Percentiles rank a stretch among this genome's conserved stretches.
These are phyloP conservation scores for Drosophila neotestacea DNA, from an alignment of 2,888 invertebrate species.

Conservation along the genomic window DNA sequence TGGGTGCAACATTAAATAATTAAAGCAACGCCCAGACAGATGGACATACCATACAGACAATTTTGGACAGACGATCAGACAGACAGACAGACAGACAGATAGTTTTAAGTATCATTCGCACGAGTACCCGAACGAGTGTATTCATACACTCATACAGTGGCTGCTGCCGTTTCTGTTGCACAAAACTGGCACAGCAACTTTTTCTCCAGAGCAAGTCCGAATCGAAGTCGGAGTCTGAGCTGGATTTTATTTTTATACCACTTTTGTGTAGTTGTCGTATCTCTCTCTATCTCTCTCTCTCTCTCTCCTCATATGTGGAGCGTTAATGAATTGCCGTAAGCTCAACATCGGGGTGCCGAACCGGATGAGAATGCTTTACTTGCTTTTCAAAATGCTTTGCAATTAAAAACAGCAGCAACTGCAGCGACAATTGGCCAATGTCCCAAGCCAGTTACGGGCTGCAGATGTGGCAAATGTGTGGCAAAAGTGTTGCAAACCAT, in stretches of 20 bases:
- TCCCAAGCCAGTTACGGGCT: conserved; percentile 35
- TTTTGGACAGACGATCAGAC: conserved; percentile 6
- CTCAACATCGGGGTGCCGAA: conserved; percentile 61
- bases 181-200: conserved; percentile 80
- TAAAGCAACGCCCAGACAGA: conserved; percentile 60
- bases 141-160: conserved; percentile 34
- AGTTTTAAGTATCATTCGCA: conserved; percentile 22
- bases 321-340: conserved; percentile 75
- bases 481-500: conserved; percentile 65
- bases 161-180: conserved; percentile 29
- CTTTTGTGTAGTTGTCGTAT: conserved; percentile 27
- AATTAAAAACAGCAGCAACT: conserved; percentile 65
- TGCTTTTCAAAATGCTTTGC: conserved; percentile 58
- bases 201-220: conserved; percentile 60
- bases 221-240: conserved; percentile 42
- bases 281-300: conserved; percentile 1
- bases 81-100: neutral
- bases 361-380: conserved; percentile 75
- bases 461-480: conserved; percentile 33
- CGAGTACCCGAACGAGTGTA: conserved; percentile 24
- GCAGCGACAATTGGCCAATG: conserved; percentile 55
- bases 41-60: conserved; percentile 20
- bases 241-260: conserved; percentile 57
- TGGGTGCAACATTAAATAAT: conserved; percentile 80
- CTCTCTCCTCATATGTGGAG: conserved; percentile 53